phyloP scores from a whole-genome alignment of 2,888 invertebrate genomes.

The Lasioglossum pauxillum region DNA sequence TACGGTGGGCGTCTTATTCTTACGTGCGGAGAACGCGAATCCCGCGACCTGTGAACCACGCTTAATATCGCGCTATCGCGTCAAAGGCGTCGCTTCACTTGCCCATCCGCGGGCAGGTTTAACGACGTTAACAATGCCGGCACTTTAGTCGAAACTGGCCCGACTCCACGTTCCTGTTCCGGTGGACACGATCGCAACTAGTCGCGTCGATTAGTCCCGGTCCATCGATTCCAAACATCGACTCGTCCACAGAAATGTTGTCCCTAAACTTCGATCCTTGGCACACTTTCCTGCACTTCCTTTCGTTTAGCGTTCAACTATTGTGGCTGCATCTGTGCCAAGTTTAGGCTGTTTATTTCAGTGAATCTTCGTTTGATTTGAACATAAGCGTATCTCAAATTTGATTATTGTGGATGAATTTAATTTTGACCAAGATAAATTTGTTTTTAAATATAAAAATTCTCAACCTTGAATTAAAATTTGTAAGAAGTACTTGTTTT shows the following conservation, averaged over 20 bases:
- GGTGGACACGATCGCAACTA: conserved; percentile 3
- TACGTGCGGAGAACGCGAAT: conserved; percentile 75
- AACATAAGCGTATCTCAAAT: too few species aligned
- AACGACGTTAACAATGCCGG: conserved; percentile 46
- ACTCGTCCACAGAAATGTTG: background rate
- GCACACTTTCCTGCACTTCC: background rate
- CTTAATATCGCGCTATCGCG: conserved; percentile 62
- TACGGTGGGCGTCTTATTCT: conserved; percentile 77
- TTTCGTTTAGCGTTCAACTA: background rate
- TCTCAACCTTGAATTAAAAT: too few species aligned
- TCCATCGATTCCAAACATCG: conserved; percentile 8
- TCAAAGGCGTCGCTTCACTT: conserved; percentile 60
- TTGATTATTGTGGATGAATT: too few species aligned
- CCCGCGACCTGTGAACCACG: conserved; percentile 70
- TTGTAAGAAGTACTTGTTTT: too few species aligned
- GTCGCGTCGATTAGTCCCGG: background rate
- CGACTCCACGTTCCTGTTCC: conserved; percentile 33
- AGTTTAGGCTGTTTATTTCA: background rate
- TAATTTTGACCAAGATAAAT: background rate
- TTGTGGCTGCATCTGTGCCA: background rate
- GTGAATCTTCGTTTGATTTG: background rate
- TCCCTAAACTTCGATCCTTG: background rate
- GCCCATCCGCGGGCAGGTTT: conserved; percentile 39
- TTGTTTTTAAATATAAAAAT: background rate
- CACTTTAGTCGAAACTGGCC: conserved; percentile 43